Evolutionary conservation across 1,140 invertebrate species (phyloP), one percentile per base, ranked within the genome.

Genomic region (Hylaeus volcanicus): DNA sequence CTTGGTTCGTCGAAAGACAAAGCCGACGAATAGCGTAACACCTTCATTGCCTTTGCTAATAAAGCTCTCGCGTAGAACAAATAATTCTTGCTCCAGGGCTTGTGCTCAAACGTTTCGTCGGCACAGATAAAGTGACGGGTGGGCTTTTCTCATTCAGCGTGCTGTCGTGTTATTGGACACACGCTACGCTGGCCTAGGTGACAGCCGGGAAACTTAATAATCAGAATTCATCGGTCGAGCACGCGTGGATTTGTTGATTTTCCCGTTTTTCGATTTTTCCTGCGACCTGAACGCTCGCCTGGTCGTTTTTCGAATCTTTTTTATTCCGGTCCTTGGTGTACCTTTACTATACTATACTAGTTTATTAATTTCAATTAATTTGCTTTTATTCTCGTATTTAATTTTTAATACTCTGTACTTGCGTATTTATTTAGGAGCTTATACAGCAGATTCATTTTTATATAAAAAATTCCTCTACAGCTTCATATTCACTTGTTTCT

Each of bases 21-120:
- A 71, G 58, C 60, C 73, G 39, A 77, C 37, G 73, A 56, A n/a
- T 14, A 53, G 61, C 43, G 61, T 39, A 4, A n/a, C 5, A 43
- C 37, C 15, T 14, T 39, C 43, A 3, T 39, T 73, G 68, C 64
- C 81, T 79, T 82, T 83, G 48, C 75, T 48, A 53, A 51, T 71
- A 74, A 84, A 84, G 76, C 61, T 37, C 53, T 58, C 53, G 64
- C 83, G 81, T 83, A 71, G 51, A 82, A 77, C 81, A 68, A 73
- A 78, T 68, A 78, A 45, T 70, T 55, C 74, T 48, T 55, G 58
- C 63, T 11, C 61, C 56, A 45, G 55, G 48, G 58, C 71, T 65
- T 48, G 43, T 66, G 41, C 82, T 82, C 80, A 41, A 70, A 70
- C 51, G 69, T 55, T 71, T 71, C 69, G 69, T 41, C 69, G n/a